phyloP scores from a whole-genome alignment of 2,113 vertebrate genomes.

The Catagonus wagneri region DNA sequence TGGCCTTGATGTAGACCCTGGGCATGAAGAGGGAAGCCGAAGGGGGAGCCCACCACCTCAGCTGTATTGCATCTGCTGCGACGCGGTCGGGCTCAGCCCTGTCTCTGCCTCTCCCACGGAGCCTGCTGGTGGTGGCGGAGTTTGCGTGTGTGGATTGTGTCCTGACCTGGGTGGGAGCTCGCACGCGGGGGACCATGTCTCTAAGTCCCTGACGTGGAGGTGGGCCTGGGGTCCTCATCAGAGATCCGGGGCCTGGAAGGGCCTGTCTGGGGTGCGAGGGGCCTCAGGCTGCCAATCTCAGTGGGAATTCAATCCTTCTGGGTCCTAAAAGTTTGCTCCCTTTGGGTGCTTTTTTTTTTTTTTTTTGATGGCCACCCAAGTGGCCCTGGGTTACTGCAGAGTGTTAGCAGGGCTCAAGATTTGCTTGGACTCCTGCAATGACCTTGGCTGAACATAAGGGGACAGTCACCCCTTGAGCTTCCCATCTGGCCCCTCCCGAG shows the following conservation, averaged over 20 bases:
- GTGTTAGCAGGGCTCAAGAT: neutral
- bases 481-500: neutral
- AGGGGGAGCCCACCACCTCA: accelerated
- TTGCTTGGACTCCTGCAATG: neutral
- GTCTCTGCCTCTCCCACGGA: neutral
- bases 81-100: neutral
- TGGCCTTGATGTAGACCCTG: neutral
- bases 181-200: neutral
- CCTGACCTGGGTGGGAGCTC: neutral
- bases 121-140: accelerated
- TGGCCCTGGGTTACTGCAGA: neutral
- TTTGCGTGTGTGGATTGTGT: too few relatives aligned
- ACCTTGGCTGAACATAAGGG: neutral
- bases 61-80: neutral
- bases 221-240: neutral
- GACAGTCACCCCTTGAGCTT: neutral
- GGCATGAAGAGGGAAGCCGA: neutral
- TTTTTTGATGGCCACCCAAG: neutral
- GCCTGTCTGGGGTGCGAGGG: too few relatives aligned
- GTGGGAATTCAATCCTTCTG: neutral
- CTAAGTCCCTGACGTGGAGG: neutral
- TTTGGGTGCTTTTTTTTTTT: neutral
- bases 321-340: neutral
- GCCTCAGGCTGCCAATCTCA: neutral
- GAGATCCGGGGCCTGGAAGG: neutral